These are phyloP conservation scores for Macrocentrus cingulum DNA, from an alignment of 1,140 invertebrate species.

Conservation along the genomic window DNA sequence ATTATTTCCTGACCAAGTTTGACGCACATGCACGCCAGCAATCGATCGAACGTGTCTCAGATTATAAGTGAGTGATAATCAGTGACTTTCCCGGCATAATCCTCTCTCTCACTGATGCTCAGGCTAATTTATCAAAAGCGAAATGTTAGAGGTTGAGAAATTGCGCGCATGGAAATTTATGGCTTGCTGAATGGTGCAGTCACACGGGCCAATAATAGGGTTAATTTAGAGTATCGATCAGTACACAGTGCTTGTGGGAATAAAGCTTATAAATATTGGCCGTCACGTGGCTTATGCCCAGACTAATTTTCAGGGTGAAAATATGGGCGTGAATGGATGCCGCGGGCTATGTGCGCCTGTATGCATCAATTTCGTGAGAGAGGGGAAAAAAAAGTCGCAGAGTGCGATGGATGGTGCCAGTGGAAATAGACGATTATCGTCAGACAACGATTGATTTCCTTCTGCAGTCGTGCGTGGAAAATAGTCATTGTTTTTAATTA, in stretches of 20 bases:
- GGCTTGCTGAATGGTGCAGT: conserved; percentile 7
- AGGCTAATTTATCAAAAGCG: conserved; percentile 24
- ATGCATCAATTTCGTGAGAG: conserved; percentile 5
- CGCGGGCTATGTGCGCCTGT: conserved; percentile 2
- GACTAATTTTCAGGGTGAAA: conserved; percentile 18
- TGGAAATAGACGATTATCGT: conserved; percentile 9
- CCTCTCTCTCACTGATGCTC: neutral
- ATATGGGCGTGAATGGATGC: conserved; percentile 15
- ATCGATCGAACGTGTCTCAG: neutral
- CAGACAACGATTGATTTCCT: conserved; percentile 14
- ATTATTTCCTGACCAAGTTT: too few relatives aligned
- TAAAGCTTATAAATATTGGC: neutral
- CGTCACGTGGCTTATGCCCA: conserved; percentile 6
- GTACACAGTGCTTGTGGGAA: neutral
- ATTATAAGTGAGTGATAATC: conserved; percentile 20
- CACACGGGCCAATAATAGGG: conserved; percentile 22
- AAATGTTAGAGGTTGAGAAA: conserved; percentile 13
- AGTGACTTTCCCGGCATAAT: conserved; percentile 14
- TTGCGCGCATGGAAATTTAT: conserved; percentile 25
- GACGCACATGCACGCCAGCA: too few relatives aligned
- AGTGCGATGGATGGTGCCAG: neutral
- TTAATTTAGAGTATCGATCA: conserved; percentile 21
- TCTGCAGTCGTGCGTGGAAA: neutral
- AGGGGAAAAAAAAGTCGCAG: neutral
- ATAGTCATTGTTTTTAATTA: conserved; percentile 3